phyloP scores from a whole-genome alignment of 2,797 vertebrate genomes.

The Toxotes lorentzi region DNA sequence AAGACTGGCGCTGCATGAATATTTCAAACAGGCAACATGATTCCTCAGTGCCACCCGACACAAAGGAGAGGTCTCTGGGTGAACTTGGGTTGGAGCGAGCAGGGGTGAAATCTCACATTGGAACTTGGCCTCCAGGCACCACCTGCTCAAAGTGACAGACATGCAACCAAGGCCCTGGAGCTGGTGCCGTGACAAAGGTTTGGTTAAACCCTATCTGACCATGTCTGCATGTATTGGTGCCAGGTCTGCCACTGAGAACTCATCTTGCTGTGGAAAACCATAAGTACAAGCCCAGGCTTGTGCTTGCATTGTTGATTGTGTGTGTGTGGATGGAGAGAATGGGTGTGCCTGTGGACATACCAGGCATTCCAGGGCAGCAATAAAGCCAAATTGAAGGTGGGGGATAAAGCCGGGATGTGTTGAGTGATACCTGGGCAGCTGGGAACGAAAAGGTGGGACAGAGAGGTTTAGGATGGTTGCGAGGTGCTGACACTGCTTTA shows the following conservation, averaged over 20 bases:
- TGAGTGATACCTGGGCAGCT: conserved; percentile 79
- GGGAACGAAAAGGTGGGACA: conserved; percentile 49
- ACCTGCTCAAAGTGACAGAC: conserved; percentile 69
- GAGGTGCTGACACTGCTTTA: conserved; percentile 54
- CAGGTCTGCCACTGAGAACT: conserved; percentile 62
- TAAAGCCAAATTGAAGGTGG: conserved; percentile 81
- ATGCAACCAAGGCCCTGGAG: conserved; percentile 40
- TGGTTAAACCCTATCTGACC: conserved; percentile 71
- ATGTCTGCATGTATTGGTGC: conserved; percentile 67
- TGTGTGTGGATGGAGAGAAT: conserved; percentile 59
- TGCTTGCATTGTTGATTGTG: conserved; percentile 60
- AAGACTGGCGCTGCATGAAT: conserved; percentile 70
- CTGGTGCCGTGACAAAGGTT: conserved; percentile 51
- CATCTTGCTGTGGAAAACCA: conserved; percentile 66
- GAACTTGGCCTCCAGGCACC: conserved; percentile 58
- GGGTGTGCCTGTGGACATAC: conserved; percentile 81
- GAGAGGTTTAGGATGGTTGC: conserved; percentile 34
- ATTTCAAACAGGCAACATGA: conserved; percentile 74
- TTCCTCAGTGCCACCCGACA: conserved; percentile 70
- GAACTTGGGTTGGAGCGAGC: conserved; percentile 35
- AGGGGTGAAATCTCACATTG: conserved; percentile 62
- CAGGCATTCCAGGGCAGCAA: conserved; percentile 81
- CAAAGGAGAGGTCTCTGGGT: conserved; percentile 68
- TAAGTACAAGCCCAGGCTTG: conserved; percentile 65
- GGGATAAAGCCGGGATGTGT: conserved; percentile 70